Conservation (phyloP, 2,888 invertebrate species). For the Andrena trimmerana region DNA sequence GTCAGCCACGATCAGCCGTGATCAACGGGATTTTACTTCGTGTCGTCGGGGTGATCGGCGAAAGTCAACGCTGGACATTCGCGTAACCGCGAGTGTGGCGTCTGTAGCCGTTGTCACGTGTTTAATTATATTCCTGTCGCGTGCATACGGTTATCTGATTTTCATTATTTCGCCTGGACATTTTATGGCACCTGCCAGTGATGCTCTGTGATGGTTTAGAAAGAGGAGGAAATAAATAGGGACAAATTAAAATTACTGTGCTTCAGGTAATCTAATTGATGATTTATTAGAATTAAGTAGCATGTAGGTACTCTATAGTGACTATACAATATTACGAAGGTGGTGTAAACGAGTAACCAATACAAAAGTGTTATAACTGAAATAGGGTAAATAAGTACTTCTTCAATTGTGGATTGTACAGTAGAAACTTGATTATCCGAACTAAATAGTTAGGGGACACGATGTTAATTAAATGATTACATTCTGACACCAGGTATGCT, state of each 20-base stretch:
- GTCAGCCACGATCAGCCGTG: slow-evolving; percentile 36
- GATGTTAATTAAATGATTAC: no score
- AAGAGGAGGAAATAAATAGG: not conserved
- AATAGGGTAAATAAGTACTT: no score
- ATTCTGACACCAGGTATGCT: no score
- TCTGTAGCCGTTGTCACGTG: slow-evolving; percentile 28
- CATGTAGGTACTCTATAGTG: no score
- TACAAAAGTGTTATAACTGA: no score
- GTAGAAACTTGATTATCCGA: no score
- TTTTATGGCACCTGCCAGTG: not conserved
- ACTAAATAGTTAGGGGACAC: no score
- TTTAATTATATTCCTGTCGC: slow-evolving; percentile 33
- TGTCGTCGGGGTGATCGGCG: slow-evolving; percentile 29
- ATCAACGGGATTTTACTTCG: slow-evolving; percentile 41
- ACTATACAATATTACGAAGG: no score
- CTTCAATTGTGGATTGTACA: no score
- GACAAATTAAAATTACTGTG: not conserved
- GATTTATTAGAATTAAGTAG: no score
- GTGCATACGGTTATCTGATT: not conserved
- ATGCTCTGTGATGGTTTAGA: not conserved
- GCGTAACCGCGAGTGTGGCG: slow-evolving; percentile 20
- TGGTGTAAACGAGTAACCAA: no score
- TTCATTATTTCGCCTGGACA: not conserved
- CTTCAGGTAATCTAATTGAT: no score
- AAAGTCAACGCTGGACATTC: slow-evolving; percentile 35